Conservation (phyloP, 2,113 vertebrate species). For the Myotis yumanensis region DNA sequence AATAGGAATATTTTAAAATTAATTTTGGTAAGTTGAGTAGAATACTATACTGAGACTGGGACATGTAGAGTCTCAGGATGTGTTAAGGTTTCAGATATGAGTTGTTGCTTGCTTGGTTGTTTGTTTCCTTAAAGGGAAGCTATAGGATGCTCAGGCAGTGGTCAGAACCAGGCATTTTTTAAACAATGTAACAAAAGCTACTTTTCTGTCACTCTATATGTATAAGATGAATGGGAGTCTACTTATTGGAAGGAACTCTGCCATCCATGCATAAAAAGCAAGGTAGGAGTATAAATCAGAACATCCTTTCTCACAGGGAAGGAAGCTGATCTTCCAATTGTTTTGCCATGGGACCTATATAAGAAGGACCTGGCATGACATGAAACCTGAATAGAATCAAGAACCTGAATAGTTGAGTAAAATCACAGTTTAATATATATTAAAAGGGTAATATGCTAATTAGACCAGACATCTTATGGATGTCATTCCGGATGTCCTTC, state of each 20-base stretch:
- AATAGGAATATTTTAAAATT: slow-evolving; percentile 8
- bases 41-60: background rate
- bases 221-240: background rate
- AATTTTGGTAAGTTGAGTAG: background rate
- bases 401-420: background rate
- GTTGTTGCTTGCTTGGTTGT: background rate
- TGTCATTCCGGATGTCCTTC: too few relatives aligned
- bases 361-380: background rate
- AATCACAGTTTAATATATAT: background rate
- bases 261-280: background rate
- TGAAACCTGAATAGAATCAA: background rate
- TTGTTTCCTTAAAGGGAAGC: background rate
- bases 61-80: background rate
- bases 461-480: too few relatives aligned
- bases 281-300: background rate
- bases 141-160: background rate
- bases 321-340: background rate
- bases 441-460: too few relatives aligned
- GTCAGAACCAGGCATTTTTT: background rate
- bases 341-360: background rate
- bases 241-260: background rate
- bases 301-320: background rate
- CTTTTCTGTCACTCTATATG: background rate
- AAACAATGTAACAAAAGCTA: background rate
- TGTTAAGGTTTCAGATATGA: background rate